These are phyloP conservation scores for Pungitius pungitius DNA, from an alignment of 2,113 vertebrate genomes.

Conservation along the genomic window DNA sequence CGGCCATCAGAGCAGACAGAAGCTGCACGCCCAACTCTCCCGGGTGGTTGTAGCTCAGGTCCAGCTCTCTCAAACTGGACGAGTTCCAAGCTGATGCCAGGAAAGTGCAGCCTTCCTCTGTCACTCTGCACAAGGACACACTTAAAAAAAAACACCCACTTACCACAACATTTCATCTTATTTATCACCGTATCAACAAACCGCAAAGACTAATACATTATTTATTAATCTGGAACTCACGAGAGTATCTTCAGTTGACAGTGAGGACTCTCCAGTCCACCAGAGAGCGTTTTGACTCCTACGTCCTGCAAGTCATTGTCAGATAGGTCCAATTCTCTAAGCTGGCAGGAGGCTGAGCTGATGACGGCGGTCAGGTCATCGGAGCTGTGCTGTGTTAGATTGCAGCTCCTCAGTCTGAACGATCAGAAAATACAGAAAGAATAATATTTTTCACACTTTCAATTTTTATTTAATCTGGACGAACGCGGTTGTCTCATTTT, in stretches of 20 bases:
- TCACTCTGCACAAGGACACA: constrained; percentile 64
- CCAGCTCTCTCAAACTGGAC: constrained; percentile 52
- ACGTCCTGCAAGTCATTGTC: constrained; percentile 64
- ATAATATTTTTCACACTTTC: too few relatives aligned
- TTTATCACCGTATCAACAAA: not conserved
- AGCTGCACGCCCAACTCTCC: constrained; percentile 53
- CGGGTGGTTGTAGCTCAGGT: constrained; percentile 73
- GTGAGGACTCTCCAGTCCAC: constrained; percentile 37
- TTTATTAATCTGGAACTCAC: constrained; percentile 46
- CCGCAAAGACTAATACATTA: not conserved
- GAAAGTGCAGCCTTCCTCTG: constrained; percentile 63
- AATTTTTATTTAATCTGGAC: too few relatives aligned
- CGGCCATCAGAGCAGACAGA: constrained; percentile 47
- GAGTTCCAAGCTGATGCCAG: constrained; percentile 61
- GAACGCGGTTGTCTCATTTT: too few relatives aligned
- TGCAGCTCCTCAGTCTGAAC: too few relatives aligned
- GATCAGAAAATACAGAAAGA: too few relatives aligned
- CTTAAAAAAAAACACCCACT: constrained; percentile 45
- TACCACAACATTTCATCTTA: not conserved
- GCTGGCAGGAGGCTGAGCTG: too few relatives aligned
- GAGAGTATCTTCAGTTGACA: constrained; percentile 63
- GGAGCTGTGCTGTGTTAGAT: too few relatives aligned
- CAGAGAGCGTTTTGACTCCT: constrained; percentile 48
- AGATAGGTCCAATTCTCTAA: constrained; percentile 61
- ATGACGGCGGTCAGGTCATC: too few relatives aligned